Percentiles rank a stretch among this genome's conserved stretches.
These are phyloP conservation scores for Peromyscus polionotus DNA, from an alignment of 2,113 vertebrate genomes.

Conservation along the genomic window DNA sequence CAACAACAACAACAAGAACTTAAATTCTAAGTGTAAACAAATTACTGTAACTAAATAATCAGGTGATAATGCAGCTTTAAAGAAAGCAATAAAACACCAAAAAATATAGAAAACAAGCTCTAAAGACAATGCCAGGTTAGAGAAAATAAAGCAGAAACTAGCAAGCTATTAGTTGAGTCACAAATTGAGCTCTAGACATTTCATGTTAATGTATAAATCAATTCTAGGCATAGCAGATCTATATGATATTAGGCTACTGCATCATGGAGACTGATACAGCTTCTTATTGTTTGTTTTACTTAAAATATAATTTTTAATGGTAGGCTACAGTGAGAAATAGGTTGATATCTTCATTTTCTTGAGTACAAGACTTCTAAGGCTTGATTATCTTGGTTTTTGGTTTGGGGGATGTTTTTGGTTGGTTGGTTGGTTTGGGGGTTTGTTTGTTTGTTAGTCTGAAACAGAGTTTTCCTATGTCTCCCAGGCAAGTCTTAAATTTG, in stretches of 20 bases:
- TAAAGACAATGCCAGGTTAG: slow-evolving; percentile 13
- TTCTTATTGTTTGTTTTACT: background rate
- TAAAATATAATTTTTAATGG: background rate
- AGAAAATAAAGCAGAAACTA: slow-evolving; percentile 53
- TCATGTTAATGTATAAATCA: slow-evolving; percentile 47
- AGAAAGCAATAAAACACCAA: slow-evolving; percentile 40
- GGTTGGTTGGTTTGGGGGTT: background rate
- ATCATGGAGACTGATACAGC: slow-evolving; percentile 3
- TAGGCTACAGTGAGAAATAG: background rate
- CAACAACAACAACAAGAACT: background rate
- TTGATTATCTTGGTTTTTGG: background rate
- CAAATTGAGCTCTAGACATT: slow-evolving; percentile 46
- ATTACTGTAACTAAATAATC: slow-evolving; percentile 34
- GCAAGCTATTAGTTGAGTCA: slow-evolving; percentile 47
- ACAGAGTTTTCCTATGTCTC: background rate
- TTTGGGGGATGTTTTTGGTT: background rate
- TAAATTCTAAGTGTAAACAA: slow-evolving; percentile 61
- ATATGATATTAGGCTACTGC: background rate
- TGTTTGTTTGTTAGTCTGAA: background rate
- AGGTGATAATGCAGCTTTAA: background rate
- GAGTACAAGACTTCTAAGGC: background rate
- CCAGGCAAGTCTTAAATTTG: background rate
- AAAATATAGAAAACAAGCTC: slow-evolving; percentile 52
- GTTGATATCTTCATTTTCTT: background rate
- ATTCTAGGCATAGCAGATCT: slow-evolving; percentile 31